Conservation (phyloP, 2,113 vertebrate species). For the Vulpes ferrilata region DNA sequence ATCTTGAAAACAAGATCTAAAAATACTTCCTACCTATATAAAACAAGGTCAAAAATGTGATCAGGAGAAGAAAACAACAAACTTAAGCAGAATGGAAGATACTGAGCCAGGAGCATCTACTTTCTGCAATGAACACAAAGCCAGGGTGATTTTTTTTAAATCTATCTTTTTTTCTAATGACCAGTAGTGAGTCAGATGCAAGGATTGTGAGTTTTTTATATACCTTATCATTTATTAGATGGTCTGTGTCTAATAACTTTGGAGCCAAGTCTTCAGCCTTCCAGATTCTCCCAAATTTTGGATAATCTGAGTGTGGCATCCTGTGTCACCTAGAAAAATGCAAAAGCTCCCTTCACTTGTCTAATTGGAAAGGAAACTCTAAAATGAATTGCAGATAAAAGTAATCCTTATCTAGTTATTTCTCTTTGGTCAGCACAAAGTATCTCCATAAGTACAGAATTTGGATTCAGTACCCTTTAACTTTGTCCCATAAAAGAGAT, state of each 20-base stretch:
- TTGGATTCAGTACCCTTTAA: conserved; percentile 77
- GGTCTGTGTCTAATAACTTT: neutral
- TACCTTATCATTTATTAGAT: neutral
- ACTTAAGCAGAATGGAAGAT: neutral
- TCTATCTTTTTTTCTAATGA: neutral
- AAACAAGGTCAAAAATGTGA: neutral
- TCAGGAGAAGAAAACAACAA: neutral
- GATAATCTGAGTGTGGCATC: neutral
- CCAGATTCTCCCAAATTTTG: neutral
- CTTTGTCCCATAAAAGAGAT: conserved; percentile 79
- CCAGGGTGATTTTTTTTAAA: neutral
- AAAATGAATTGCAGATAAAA: conserved; percentile 7
- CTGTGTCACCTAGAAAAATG: neutral
- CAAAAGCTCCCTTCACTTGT: neutral
- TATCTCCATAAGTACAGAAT: conserved; percentile 75
- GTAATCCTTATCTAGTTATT: neutral
- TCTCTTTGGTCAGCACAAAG: conserved; percentile 74
- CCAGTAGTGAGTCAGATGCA: neutral
- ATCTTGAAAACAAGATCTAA: neutral
- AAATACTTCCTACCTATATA: neutral
- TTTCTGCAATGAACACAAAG: neutral
- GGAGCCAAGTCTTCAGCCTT: neutral
- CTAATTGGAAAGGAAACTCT: neutral
- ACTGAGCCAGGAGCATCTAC: neutral
- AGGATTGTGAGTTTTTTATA: neutral